Conservation (phyloP, 1,140 invertebrate genomes). For the Micrasema minimum region DNA sequence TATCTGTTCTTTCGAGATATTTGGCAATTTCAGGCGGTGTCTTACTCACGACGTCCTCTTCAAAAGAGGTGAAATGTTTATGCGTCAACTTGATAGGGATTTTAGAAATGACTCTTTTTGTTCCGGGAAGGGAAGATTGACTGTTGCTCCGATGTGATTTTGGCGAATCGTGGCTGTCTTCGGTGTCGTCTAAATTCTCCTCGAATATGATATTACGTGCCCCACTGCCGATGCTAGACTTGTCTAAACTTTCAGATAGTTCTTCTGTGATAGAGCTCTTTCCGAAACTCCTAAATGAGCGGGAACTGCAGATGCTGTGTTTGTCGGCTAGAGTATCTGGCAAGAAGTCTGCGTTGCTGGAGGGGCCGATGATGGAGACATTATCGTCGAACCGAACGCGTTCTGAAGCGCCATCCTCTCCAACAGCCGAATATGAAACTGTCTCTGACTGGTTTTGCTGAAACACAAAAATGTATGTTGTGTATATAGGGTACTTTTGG, state of each 20-base stretch:
- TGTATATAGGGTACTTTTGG: background rate
- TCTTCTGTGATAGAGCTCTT: slow-evolving; percentile 51
- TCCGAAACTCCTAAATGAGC: slow-evolving; percentile 50
- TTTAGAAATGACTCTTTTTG: slow-evolving; percentile 42
- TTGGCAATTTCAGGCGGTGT: slow-evolving; percentile 52
- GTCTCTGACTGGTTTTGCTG: slow-evolving; percentile 53
- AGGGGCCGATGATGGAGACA: slow-evolving; percentile 56
- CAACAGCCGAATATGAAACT: slow-evolving; percentile 49
- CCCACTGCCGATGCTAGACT: slow-evolving; percentile 51
- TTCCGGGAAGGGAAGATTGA: slow-evolving; percentile 46
- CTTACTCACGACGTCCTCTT: slow-evolving; percentile 51
- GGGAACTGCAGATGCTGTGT: slow-evolving; percentile 51
- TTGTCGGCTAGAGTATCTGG: slow-evolving; percentile 48
- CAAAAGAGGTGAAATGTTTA: slow-evolving; percentile 52
- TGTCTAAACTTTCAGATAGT: slow-evolving; percentile 50
- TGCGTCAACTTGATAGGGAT: slow-evolving; percentile 48
- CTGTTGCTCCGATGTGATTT: slow-evolving; percentile 48
- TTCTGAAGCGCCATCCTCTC: slow-evolving; percentile 71
- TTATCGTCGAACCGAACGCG: slow-evolving; percentile 70
- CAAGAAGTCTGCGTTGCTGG: slow-evolving; percentile 46
- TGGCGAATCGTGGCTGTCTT: slow-evolving; percentile 47
- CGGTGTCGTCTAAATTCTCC: slow-evolving; percentile 48
- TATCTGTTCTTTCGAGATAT: slow-evolving; percentile 52
- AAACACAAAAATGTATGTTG: slow-evolving; percentile 43
- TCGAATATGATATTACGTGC: slow-evolving; percentile 51